Percentiles rank a stretch among this genome's conserved stretches.
phyloP scores from a whole-genome alignment of 1,140 invertebrate species.

The Drosophila grimshawi region DNA sequence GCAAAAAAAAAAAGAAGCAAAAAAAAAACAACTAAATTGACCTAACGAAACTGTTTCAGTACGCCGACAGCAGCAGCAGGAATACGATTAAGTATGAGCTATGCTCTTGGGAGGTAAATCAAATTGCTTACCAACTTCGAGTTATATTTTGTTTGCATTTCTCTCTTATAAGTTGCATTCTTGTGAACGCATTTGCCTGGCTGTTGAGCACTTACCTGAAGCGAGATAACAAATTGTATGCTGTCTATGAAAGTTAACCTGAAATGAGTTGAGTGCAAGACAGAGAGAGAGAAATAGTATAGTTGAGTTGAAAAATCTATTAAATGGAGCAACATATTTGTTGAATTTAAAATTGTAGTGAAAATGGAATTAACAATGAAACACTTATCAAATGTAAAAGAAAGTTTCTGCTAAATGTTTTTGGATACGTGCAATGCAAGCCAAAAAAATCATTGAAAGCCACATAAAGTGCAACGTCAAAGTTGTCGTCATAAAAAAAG shows the following conservation, averaged over 20 bases:
- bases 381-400: no score
- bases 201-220: slow-evolving; percentile 35
- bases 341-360: neutral
- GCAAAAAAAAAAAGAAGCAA: neutral
- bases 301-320: neutral
- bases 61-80: neutral
- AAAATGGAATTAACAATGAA: no score
- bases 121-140: slow-evolving; percentile 33
- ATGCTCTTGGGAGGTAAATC: slow-evolving; percentile 32
- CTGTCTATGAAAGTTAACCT: slow-evolving; percentile 29
- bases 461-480: no score
- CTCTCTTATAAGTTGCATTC: slow-evolving; percentile 36
- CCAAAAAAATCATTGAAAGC: no score
- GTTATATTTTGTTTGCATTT: slow-evolving; percentile 27
- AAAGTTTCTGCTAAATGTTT: no score
- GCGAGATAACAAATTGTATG: slow-evolving; percentile 45
- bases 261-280: neutral
- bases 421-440: no score
- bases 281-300: neutral
- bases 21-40: slow-evolving; percentile 53
- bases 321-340: neutral
- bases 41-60: slow-evolving; percentile 18
- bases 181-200: slow-evolving; percentile 3
- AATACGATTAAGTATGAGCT: slow-evolving; percentile 40
- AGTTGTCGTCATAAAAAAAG: no score